Evolutionary conservation across 2,113 vertebrate species (phyloP).

Genomic region (Sminthopsis crassicaudata): DNA sequence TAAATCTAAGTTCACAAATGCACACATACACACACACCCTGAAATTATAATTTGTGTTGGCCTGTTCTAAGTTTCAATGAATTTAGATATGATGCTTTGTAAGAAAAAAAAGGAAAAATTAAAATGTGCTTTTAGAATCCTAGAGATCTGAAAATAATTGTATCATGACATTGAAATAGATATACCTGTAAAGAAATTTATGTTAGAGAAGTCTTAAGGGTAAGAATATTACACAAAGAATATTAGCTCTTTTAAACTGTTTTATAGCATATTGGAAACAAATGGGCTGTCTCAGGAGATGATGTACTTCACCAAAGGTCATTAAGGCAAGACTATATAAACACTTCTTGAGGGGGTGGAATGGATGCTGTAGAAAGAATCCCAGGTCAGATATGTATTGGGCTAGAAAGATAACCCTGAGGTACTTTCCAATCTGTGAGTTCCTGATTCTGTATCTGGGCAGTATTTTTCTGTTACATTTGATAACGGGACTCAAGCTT

Average conservation of each 20-base stretch:
- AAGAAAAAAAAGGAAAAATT: background rate
- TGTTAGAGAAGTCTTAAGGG: background rate
- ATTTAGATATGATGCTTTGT: background rate
- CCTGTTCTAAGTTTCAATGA: background rate
- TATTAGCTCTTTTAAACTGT: background rate
- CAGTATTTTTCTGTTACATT: background rate
- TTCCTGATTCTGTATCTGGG: no score
- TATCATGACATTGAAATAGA: background rate
- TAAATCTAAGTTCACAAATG: background rate
- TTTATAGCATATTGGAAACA: background rate
- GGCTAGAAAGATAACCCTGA: background rate
- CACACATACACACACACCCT: no score
- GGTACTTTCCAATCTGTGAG: background rate
- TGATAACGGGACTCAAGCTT: background rate
- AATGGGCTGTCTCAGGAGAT: background rate
- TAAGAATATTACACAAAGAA: background rate
- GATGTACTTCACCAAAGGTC: background rate
- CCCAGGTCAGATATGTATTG: background rate
- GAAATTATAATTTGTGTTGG: background rate
- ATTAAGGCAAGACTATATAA: background rate
- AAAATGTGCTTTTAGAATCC: background rate
- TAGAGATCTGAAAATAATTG: background rate
- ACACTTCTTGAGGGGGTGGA: background rate
- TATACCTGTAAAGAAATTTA: background rate
- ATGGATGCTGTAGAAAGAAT: background rate